Evolutionary conservation across 2,797 vertebrate genomes (phyloP).

Genomic region (Leontopithecus rosalia): DNA sequence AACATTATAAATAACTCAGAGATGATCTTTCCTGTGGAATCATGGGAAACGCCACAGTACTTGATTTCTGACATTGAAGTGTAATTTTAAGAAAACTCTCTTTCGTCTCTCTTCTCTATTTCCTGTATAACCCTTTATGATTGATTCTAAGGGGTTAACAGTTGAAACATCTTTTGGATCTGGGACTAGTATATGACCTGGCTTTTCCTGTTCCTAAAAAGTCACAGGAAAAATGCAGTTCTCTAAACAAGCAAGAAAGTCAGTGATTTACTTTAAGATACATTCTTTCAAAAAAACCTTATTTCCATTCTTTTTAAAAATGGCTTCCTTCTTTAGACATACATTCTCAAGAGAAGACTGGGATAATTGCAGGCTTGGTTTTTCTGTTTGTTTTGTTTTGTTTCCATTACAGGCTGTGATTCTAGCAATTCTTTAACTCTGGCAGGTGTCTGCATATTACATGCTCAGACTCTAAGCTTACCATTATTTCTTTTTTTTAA

Average conservation of each 20-base stretch:
- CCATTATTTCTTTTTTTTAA: neutral
- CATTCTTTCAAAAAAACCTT: neutral
- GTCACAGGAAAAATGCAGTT: neutral
- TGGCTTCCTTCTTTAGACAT: neutral
- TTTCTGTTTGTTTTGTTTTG: neutral
- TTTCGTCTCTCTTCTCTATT: neutral
- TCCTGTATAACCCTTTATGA: neutral
- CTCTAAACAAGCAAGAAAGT: neutral
- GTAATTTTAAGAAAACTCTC: neutral
- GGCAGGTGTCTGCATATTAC: neutral
- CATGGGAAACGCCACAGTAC: neutral
- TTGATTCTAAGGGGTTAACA: neutral
- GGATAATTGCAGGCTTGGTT: neutral
- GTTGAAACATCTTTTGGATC: neutral
- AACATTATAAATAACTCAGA: neutral
- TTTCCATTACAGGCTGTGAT: neutral
- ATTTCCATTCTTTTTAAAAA: neutral
- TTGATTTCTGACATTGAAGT: neutral
- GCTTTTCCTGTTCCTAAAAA: constrained; percentile 13
- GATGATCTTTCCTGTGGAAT: neutral
- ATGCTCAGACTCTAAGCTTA: neutral
- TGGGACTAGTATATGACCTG: neutral
- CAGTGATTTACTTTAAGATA: neutral
- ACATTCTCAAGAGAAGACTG: neutral
- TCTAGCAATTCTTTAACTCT: neutral